phyloP scores from a whole-genome alignment of 2,113 vertebrate species.

The Lontra canadensis region DNA sequence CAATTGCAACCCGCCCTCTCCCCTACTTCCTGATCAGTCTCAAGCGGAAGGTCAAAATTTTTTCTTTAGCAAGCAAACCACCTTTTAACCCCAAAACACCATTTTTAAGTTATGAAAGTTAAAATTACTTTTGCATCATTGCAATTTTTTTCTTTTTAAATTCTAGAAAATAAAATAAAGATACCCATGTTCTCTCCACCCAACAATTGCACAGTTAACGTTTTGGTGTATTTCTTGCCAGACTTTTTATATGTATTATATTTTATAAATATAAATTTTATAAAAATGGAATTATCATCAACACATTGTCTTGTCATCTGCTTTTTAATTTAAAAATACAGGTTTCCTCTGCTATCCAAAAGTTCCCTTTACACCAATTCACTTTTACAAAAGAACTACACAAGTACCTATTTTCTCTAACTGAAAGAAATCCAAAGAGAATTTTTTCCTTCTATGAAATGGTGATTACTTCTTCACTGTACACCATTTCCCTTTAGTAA shows the following conservation, averaged over 20 bases:
- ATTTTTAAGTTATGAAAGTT: background rate
- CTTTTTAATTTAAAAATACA: conserved; percentile 24
- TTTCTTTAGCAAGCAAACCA: background rate
- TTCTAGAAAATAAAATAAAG: background rate
- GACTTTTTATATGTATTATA: background rate
- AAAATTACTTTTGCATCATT: background rate
- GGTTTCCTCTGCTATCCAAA: background rate
- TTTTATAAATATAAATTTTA: background rate
- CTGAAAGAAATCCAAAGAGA: background rate
- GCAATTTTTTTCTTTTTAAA: background rate
- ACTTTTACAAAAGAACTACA: background rate
- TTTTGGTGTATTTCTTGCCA: background rate
- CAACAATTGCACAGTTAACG: background rate
- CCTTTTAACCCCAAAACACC: background rate
- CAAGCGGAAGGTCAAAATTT: background rate
- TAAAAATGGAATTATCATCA: background rate
- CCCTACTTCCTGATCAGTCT: background rate
- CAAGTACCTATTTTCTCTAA: background rate
- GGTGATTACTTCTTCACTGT: background rate
- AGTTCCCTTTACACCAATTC: background rate
- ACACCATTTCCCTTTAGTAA: background rate
- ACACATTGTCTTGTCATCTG: background rate
- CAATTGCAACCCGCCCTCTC: background rate
- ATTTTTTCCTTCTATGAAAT: background rate
- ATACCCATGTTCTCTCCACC: background rate